Conservation (phyloP, 1,140 invertebrate genomes). For the Mesaphorura yosii region DNA sequence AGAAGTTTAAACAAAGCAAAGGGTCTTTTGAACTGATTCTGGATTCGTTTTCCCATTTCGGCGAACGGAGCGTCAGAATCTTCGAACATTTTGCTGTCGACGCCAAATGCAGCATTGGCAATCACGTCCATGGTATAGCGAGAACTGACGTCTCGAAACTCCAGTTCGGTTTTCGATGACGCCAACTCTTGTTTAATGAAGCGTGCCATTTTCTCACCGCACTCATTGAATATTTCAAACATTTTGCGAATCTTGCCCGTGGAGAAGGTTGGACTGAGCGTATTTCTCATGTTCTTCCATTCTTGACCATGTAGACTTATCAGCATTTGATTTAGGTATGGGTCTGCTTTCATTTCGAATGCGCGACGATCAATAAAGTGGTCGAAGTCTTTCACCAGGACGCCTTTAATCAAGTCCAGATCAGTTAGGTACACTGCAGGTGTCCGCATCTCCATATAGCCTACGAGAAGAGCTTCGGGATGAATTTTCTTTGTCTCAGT, state of each 20-base stretch:
- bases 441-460: background rate
- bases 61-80: constrained; percentile 25
- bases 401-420: background rate
- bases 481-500: background rate
- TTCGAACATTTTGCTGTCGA: constrained; percentile 34
- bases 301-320: constrained; percentile 19
- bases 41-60: constrained; percentile 7
- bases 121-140: constrained; percentile 42
- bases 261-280: constrained; percentile 34
- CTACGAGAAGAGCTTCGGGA: background rate
- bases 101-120: constrained; percentile 40
- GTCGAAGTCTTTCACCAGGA: constrained; percentile 43
- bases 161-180: background rate
- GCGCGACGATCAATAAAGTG: constrained; percentile 39
- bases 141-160: constrained; percentile 31
- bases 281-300: constrained; percentile 33
- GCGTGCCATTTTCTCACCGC: background rate
- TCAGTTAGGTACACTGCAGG: constrained; percentile 5
- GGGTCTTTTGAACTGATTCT: background rate
- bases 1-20: constrained; percentile 7
- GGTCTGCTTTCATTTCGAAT: constrained; percentile 23
- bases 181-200: background rate
- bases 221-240: constrained; percentile 18
- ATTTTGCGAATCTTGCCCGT: constrained; percentile 31
- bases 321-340: constrained; percentile 6